A percentile compares a stretch with the other conserved stretches of the same genome.
These are phyloP conservation scores for Stichopus chloronotus DNA, from an alignment of 35 echinoderm and acorn worm genomes.

Conservation along the genomic window DNA sequence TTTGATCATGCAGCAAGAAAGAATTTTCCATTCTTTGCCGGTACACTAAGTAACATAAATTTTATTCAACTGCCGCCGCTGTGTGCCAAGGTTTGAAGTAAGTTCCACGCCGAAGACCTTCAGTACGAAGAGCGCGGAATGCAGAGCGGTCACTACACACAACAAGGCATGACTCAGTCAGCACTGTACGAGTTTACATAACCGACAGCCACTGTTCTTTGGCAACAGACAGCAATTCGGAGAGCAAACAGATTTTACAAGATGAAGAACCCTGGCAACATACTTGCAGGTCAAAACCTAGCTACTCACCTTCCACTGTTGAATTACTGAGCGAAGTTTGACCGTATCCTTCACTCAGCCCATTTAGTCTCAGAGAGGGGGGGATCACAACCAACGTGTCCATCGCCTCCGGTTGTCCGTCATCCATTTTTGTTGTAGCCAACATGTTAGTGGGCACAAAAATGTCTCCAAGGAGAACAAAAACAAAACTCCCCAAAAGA, in stretches of 20 bases:
- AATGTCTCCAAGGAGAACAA: background rate
- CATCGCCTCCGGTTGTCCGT: slow-evolving; percentile 11
- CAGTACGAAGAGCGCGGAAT: background rate
- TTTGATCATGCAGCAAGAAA: background rate
- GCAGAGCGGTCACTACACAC: background rate
- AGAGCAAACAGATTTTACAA: no score
- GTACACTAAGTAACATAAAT: slow-evolving; percentile 8
- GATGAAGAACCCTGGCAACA: no score
- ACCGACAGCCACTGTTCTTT: no score
- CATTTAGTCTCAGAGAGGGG: slow-evolving; percentile 32
- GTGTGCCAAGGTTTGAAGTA: background rate
- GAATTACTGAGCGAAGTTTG: background rate
- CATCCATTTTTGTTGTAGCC: slow-evolving; percentile 30
- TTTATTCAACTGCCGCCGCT: background rate
- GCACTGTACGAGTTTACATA: no score
- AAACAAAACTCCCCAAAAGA: background rate
- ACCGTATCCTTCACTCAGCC: slow-evolving; percentile 2
- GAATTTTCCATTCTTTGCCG: background rate
- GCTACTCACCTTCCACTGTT: slow-evolving; percentile 19
- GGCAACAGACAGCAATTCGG: no score
- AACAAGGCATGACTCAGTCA: no score
- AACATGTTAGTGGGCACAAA: background rate
- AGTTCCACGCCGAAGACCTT: background rate
- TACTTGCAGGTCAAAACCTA: background rate
- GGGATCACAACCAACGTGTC: slow-evolving; percentile 33